Percentiles rank a stretch among this genome's conserved stretches.
These are phyloP conservation scores for Pseudochromis fuscus DNA, from an alignment of 2,797 vertebrate species.

Conservation along the genomic window DNA sequence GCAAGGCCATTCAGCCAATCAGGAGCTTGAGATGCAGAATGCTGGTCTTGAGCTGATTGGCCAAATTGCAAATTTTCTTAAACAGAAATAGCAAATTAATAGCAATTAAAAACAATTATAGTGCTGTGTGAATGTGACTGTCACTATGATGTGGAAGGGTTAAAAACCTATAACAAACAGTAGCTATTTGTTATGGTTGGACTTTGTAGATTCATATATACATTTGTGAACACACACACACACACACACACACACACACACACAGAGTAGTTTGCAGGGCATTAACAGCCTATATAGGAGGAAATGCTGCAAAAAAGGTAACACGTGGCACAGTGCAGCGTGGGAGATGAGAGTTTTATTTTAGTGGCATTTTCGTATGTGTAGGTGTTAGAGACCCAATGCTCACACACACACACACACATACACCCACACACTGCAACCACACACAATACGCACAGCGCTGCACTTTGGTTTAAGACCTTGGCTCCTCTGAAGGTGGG, in stretches of 20 bases:
- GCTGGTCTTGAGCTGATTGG: neutral
- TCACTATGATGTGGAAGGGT: neutral
- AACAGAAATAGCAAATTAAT: neutral
- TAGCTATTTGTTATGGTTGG: neutral
- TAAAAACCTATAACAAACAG: neutral
- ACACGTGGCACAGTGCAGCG: conserved; percentile 19
- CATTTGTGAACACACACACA: conserved; percentile 6
- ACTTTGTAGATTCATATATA: neutral
- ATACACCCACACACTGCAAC: conserved; percentile 18
- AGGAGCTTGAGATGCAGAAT: neutral
- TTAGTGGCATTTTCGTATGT: conserved; percentile 65
- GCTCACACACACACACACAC: conserved; percentile 29
- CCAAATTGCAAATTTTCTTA: neutral
- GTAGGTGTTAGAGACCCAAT: conserved; percentile 62
- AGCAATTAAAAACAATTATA: too few species aligned
- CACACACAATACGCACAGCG: conserved; percentile 38
- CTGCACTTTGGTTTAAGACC: conserved; percentile 67
- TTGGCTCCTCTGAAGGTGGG: conserved; percentile 81
- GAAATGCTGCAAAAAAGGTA: conserved; percentile 29
- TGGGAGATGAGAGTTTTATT: conserved; percentile 58
- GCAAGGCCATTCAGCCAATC: neutral
- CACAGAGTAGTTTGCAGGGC: conserved; percentile 45
- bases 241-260: conserved; percentile 12
- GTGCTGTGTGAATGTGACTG: neutral
- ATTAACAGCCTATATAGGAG: conserved; percentile 57